A percentile compares a stretch with the other conserved stretches of the same genome.
phyloP scores from a whole-genome alignment of 92 coral and sea anemone species.

The Scolanthus callimorphus region DNA sequence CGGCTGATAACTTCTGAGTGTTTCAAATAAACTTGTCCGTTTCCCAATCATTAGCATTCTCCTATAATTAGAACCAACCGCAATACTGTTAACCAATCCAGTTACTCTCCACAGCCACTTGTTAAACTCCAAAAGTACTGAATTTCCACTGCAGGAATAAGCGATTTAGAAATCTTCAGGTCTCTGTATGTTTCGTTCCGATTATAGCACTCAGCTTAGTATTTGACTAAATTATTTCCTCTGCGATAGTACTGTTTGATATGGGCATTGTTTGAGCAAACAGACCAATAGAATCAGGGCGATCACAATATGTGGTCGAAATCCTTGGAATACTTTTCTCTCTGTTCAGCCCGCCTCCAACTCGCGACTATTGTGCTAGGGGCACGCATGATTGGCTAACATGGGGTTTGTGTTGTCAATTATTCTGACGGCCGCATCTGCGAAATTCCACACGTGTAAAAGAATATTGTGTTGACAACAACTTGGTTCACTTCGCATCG shows the following conservation, averaged over 20 bases:
- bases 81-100: conserved; percentile 20
- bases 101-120: conserved; percentile 9
- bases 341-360: conserved; percentile 56
- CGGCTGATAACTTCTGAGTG: conserved; percentile 7
- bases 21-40: conserved; percentile 65
- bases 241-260: conserved; percentile 69
- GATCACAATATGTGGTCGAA: conserved; percentile 57
- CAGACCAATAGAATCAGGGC: conserved; percentile 58
- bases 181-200: too few relatives aligned
- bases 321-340: conserved; percentile 66
- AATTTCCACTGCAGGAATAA: too few relatives aligned
- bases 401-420: not conserved
- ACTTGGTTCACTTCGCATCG: not conserved
- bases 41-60: conserved; percentile 67
- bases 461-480: conserved; percentile 8
- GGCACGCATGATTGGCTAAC: conserved; percentile 44
- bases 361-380: conserved; percentile 40
- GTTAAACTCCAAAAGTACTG: conserved; percentile 2
- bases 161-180: too few relatives aligned
- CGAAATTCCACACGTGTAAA: conserved; percentile 54
- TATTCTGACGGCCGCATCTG: conserved; percentile 29
- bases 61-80: conserved; percentile 59
- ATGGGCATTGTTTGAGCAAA: conserved; percentile 82
- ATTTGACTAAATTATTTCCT: conserved; percentile 72
- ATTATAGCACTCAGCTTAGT: conserved; percentile 48